Base-by-base conservation (phyloP, 2,888 invertebrate genomes). In the Harpalus rubripes region DNA sequence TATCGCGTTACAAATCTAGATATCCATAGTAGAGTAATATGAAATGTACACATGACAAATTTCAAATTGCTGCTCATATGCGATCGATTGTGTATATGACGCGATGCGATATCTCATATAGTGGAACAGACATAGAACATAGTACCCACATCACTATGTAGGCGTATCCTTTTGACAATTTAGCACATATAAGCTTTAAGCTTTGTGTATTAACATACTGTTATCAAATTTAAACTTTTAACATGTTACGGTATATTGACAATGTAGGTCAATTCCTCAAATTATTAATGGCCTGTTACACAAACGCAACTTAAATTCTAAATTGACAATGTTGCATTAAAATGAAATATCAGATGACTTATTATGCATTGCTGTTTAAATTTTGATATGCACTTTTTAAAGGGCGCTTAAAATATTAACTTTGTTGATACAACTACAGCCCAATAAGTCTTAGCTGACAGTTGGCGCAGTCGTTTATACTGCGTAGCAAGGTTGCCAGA, bases 1-100 rank as follows among this genome's bases (percentile, higher is more conserved):
- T 68, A 68, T 68, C 68, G n/a, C 15, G 2, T 32, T 68, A 15
- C 68, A 15, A 39, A 68, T 68, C 68, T 68, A 68, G 32, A 39
- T 68, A 68, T 32, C 0, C 32, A 68, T 7, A 39, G n/a, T 39
- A 15, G 68, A 68, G 39, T 68, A 68, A 68, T 68, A 68, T 15
- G 68, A 68, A 68, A 68, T 68, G 68, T 39, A n/a, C 39, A 68
- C 68, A 68, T 68, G 68, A 68, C 39, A 68, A 68, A 68, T 68
- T 68, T 68, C 68, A 68, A 68, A 68, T 68, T 68, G 10, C 68
- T 39, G 39, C 32, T 68, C 68, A 68, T 68, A 26, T 68, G 68
- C 68, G 39, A 68, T 68, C 68, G 68, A 68, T 68, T 68, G 26
- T 68, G 68, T 12, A 15, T 68, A 32, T 68, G 63, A 63, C 26